Base-by-base conservation (phyloP, 2,888 invertebrate genomes). In the Dryococelus australis region DNA sequence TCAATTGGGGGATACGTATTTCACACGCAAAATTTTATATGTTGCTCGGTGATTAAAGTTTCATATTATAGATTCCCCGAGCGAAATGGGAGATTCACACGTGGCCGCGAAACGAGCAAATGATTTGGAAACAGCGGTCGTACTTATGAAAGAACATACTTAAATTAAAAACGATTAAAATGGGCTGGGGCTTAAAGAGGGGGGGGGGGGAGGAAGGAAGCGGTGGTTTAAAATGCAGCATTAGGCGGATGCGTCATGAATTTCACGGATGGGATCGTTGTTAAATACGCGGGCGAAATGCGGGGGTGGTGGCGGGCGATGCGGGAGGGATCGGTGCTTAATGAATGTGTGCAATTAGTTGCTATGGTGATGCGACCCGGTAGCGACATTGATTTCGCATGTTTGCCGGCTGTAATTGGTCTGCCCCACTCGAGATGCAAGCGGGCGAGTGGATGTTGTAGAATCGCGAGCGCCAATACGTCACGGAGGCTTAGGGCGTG, bases 281-380 rank as follows among this genome's bases (percentile, higher is more conserved):
- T 65, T 65, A 65, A 65, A 65, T 65, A 65, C 65, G 65, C 65
- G 24, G 24, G 65, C 65, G 65, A 65, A 65, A 65, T 65, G 24
- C 16, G 24, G 12, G 65, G 6, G n/a, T 1, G 6, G 65, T 65
- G 65, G 65, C 65, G 65, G 65, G 65, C n/a, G 65, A 65, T 65
- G 16, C 65, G 65, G n/a, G 65, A 65, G 65, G 65, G 65, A 65
- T 65, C 65, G 65, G 65, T 24, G 24, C 65, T 65, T 65, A 65
- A 65, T 65, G 65, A 65, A 65, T 65, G 65, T 65, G 65, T 65
- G 65, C 65, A 65, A 65, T 65, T 65, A 65, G 65, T 65, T 65
- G 65, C 65, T 65, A 65, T 65, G 65, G 65, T 65, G 65, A 65
- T 65, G n/a, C 65, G 65, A 65, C 65, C 65, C 65, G 65, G 65